Conservation (phyloP, 2,797 vertebrate genomes). For the Notolepis coatsorum region DNA sequence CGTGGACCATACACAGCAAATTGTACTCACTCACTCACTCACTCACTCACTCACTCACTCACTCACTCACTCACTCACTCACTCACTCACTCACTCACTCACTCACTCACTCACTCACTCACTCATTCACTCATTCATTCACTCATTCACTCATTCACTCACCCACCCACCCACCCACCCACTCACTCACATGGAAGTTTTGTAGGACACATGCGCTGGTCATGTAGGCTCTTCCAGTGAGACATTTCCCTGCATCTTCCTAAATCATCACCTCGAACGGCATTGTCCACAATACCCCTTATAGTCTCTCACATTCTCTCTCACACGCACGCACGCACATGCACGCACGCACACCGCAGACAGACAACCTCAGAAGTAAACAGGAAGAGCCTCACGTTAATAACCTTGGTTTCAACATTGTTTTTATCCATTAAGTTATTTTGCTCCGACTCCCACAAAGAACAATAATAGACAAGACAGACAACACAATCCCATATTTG, state of each 20-base stretch:
- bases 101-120: neutral
- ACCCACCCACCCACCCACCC: no score
- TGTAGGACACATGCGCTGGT: neutral
- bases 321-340: no score
- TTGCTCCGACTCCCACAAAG: neutral
- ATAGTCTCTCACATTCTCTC: neutral
- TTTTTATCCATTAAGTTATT: neutral
- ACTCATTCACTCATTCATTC: no score
- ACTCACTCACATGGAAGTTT: no score
- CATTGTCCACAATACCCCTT: no score
- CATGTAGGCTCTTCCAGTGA: neutral
- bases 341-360: no score
- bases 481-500: no score
- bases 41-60: neutral
- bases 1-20: conserved; percentile 26
- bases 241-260: neutral
- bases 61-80: neutral
- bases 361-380: no score
- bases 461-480: neutral
- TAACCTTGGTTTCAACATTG: no score
- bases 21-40: conserved; percentile 7
- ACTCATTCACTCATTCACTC: neutral
- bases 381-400: no score
- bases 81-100: neutral
- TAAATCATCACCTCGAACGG: no score